A percentile compares a stretch with the other conserved stretches of the same genome.
These are phyloP conservation scores for Salvelinus namaycush DNA, from an alignment of 2,113 vertebrate species.

Conservation along the genomic window DNA sequence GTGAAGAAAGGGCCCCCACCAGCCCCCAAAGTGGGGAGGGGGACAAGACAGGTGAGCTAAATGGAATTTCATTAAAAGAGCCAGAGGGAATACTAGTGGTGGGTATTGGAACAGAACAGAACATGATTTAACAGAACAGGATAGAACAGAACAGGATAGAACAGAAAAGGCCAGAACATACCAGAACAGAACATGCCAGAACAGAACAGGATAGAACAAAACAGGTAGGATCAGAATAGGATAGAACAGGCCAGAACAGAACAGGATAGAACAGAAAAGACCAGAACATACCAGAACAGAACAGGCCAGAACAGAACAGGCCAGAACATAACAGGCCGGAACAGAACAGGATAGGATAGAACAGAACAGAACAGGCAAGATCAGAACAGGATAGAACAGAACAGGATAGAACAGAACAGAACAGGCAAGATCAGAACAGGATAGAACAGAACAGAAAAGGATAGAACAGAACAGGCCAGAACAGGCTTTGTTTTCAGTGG, in stretches of 20 bases:
- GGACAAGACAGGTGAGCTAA: constrained; percentile 3
- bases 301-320: too few relatives aligned
- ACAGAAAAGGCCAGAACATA: neutral
- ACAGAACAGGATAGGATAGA: neutral
- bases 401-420: neutral
- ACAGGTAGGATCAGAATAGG: neutral
- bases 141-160: too few relatives aligned
- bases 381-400: neutral
- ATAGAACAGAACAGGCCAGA: neutral
- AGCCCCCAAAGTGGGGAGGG: neutral
- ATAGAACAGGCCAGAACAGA: neutral
- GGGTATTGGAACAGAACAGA: neutral
- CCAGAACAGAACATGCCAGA: too few relatives aligned
- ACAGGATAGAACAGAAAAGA: constrained; percentile 1
- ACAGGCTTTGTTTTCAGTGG: neutral
- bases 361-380: neutral
- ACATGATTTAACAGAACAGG: too few relatives aligned
- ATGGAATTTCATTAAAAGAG: constrained; percentile 10
- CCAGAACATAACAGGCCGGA: too few relatives aligned
- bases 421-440: rapidly evolving
- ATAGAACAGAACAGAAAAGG: neutral
- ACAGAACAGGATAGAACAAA: neutral
- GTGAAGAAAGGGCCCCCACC: neutral
- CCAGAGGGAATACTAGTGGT: neutral
- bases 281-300: too few relatives aligned